Base-by-base conservation (phyloP, 2,888 invertebrate genomes). In the Agrochola lota region DNA sequence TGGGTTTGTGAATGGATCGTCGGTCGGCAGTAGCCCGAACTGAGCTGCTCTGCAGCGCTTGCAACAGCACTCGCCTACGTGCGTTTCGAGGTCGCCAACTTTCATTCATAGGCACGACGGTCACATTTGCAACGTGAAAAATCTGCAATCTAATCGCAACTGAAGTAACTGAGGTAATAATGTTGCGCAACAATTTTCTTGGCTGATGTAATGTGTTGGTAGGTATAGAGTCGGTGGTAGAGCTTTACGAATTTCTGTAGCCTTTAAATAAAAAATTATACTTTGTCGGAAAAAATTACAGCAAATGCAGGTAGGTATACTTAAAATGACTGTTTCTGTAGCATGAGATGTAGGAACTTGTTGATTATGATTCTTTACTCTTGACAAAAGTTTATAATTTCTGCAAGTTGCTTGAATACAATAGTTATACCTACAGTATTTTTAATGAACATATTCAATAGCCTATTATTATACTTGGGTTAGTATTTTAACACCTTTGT, bases 41-140 rank as follows among this genome's bases (percentile, higher is more conserved):
- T 60, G 77, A 76, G 85, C 69, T 84, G 84, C 78, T 88, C 83
- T 85, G 85, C 82, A 83, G 66, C 78, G 89, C 85, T 95, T 95
- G 95, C 96, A 95, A 94, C 95, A 95, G 92, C 90, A 89, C 83
- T 92, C 96, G 94, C 96, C 96, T 94, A 96, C 96, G 94, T 93
- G 83, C 78, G 78, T 70, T 85, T 92, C 94, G 95, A 96, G 96
- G 96, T 95, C 96, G 94, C 92, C 96, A 95, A 96, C 96, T 96
- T 96, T 96, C 96, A 96, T 96, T 96, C 96, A 96, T 95, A 92
- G 91, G 81, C 85, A 88, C 89, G 85, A 84, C 87, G 89, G 85
- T 87, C 89, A 89, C 80, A 90, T 90, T 90, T 87, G 86, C 84
- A 83, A 86, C 75, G 80, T 85, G 89, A 88, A 86, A 89, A 90